These are phyloP conservation scores for Athalia circularis DNA, from an alignment of 2,888 invertebrate genomes.

Conservation along the genomic window DNA sequence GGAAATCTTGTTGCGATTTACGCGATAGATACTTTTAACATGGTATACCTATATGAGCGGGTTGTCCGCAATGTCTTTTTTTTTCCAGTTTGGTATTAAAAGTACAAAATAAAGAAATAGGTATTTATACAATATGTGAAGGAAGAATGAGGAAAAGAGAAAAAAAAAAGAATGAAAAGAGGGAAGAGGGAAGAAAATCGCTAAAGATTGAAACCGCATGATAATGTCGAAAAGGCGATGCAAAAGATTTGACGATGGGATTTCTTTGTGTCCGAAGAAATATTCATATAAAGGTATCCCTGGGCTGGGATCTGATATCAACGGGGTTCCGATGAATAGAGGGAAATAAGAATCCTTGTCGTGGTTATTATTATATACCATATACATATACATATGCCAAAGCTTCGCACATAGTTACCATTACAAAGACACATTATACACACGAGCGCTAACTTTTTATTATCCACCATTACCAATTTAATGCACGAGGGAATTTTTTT, in stretches of 20 bases:
- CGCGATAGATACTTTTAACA: no score
- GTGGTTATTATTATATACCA: background rate
- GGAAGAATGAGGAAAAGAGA: background rate
- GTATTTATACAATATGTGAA: background rate
- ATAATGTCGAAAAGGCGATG: conserved; percentile 12
- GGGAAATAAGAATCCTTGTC: conserved; percentile 2
- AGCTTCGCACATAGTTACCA: background rate
- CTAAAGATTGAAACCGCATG: background rate
- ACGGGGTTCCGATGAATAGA: background rate
- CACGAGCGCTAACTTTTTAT: no score
- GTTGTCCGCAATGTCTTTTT: no score
- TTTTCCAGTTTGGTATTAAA: no score
- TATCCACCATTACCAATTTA: no score
- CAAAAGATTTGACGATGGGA: background rate
- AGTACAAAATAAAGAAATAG: background rate
- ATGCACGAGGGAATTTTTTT: no score
- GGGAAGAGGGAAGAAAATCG: background rate
- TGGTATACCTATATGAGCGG: no score
- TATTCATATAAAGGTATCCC: background rate
- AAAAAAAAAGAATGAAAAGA: background rate
- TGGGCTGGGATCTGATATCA: background rate
- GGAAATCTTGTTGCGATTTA: no score
- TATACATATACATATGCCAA: background rate
- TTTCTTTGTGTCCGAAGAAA: no score
- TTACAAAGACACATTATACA: no score